phyloP scores from a whole-genome alignment of 2,113 vertebrate species.

The Micronycteris hirsuta region DNA sequence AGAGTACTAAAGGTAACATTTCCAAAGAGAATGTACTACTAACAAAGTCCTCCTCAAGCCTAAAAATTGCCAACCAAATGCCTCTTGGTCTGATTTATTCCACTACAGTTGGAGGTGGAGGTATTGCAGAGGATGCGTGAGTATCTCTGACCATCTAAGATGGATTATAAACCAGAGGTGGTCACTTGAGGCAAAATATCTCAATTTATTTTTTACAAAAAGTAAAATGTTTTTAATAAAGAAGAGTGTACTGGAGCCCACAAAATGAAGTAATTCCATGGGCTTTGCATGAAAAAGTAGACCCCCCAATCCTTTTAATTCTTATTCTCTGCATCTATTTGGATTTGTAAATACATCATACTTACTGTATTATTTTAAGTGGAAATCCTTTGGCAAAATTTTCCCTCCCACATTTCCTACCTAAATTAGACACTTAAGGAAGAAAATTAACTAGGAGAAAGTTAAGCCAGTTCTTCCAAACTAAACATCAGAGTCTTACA shows the following conservation, averaged over 20 bases:
- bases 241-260: not conserved
- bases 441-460: not conserved
- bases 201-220: not conserved
- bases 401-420: not conserved
- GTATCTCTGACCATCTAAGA: not conserved
- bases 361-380: conserved; percentile 1
- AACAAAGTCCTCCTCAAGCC: not conserved
- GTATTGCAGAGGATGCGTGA: not conserved
- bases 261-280: not conserved
- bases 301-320: not conserved
- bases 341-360: not conserved
- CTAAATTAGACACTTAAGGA: not conserved
- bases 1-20: not conserved
- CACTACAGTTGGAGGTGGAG: not conserved
- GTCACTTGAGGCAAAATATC: not conserved
- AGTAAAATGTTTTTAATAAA: not conserved
- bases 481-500: not conserved
- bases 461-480: not conserved
- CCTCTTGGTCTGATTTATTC: not conserved
- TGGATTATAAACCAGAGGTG: not conserved
- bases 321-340: not conserved
- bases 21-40: not conserved
- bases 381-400: not conserved
- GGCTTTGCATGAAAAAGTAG: not conserved
- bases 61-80: not conserved